Evolutionary conservation across 2,113 vertebrate species (phyloP).

Genomic region (Pteropus alecto): DNA sequence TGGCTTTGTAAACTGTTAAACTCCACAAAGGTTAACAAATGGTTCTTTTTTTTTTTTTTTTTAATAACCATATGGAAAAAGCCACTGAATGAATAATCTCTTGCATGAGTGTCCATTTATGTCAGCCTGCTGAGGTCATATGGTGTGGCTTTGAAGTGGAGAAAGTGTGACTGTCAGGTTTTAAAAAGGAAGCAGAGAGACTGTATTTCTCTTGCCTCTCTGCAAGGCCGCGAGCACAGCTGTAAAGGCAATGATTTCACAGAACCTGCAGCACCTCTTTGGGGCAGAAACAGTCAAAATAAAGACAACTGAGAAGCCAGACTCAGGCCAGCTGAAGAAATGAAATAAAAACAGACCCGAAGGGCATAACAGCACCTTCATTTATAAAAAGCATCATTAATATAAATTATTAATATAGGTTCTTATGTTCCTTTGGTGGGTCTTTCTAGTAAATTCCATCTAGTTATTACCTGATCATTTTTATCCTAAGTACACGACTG

Average conservation of each 20-base stretch:
- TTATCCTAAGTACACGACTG: not conserved
- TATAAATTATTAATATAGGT: not conserved
- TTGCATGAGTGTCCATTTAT: constrained; percentile 66
- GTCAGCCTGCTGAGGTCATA: constrained; percentile 74
- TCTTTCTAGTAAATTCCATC: constrained; percentile 39
- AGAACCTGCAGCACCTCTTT: not conserved
- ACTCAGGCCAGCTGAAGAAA: not conserved
- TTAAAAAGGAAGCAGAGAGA: constrained; percentile 62
- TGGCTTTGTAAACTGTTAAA: constrained; percentile 67
- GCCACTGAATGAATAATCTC: constrained; percentile 59
- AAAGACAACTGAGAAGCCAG: constrained; percentile 35
- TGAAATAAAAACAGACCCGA: constrained; percentile 63
- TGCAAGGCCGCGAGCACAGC: constrained; percentile 27
- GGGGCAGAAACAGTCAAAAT: constrained; percentile 32
- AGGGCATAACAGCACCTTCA: constrained; percentile 40
- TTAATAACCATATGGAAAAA: constrained; percentile 59
- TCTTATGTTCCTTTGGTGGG: constrained; percentile 20
- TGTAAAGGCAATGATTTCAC: constrained; percentile 57
- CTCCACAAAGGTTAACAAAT: constrained; percentile 49
- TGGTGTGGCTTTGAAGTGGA: constrained; percentile 66
- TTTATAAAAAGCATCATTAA: constrained; percentile 16
- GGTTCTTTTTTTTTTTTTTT: not conserved
- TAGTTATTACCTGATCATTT: constrained; percentile 8
- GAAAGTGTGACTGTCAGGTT: constrained; percentile 75
- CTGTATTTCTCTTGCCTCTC: constrained; percentile 43